Conservation (phyloP, 2,888 invertebrate species). For the Pseudeuparius sepicola region DNA sequence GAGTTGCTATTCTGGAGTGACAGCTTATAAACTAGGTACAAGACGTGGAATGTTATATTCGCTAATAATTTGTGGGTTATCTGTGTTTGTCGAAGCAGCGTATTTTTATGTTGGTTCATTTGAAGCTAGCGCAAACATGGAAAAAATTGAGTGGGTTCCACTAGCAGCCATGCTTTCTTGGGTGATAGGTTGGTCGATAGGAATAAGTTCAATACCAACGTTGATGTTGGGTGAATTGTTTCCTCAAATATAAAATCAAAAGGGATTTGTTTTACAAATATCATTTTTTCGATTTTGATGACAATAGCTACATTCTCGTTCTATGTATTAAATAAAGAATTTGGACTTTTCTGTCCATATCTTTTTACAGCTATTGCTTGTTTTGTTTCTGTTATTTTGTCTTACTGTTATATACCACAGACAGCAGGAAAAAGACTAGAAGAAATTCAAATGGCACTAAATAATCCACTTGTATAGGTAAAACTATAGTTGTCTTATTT, state of each 20-base stretch:
- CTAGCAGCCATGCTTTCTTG: not conserved
- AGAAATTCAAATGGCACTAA: too few relatives aligned
- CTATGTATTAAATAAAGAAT: not conserved
- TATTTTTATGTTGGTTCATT: not conserved
- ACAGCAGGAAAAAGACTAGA: not conserved
- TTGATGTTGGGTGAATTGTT: slow-evolving; percentile 2
- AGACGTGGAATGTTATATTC: not conserved
- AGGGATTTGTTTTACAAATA: not conserved
- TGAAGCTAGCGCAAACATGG: not conserved
- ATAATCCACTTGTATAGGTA: too few relatives aligned
- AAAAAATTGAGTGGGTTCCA: not conserved
- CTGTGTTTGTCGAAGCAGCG: not conserved
- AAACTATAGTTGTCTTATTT: too few relatives aligned
- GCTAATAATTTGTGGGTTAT: not conserved
- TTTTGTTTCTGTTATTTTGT: not conserved
- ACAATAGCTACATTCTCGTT: not conserved
- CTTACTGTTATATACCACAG: not conserved
- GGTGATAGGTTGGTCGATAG: not conserved
- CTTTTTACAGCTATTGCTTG: not conserved
- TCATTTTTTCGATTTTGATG: not conserved
- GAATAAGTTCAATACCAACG: not conserved
- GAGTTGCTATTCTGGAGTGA: not conserved
- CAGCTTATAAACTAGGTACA: not conserved
- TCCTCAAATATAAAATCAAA: not conserved
- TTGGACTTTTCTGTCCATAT: not conserved